Base-by-base conservation (phyloP, 2,797 vertebrate species). In the Petrocephalus schoutedeni region DNA sequence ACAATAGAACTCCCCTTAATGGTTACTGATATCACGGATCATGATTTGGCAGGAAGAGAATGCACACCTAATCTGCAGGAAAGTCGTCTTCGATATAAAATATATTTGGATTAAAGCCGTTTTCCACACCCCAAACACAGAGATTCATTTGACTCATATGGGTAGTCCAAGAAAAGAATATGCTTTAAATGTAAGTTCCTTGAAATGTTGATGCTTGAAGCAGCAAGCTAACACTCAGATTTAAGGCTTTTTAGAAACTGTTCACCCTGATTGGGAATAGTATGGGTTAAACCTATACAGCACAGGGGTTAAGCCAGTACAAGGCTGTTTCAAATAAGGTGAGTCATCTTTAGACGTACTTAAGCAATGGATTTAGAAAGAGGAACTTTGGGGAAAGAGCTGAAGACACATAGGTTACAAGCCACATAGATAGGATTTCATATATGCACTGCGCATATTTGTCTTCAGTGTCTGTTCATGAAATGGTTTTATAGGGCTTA, bases 351-450 rank as follows among this genome's bases (percentile, higher is more conserved):
- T 88, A 89, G 92, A 93, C 91, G 93, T 91, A 92, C 94, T 96
- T 96, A 92, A 94, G 95, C 95, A 96, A 96, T 92, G 90, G 90
- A 92, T 91, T 92, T 92, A 95, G 93, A 96, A 96, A 96, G 95
- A 95, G 95, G 96, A 96, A 96, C 94, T 92, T 89, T n/a, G 8
- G 83, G 64, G 77, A 14, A 64, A 77, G 91, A 88, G 92, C 92
- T 90, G 87, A 91, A 93, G 89, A 93, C 92, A 93, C 89, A 23
- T 89, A 86, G 90, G 86, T 89, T 85, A 57, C 16, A 23, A 41
- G 53, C 82, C 10, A 23, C 36, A 56, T 5, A 85, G 61, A 74
- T 71, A 49, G 32, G 51, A 23, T 67, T 86, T 88, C 49, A 41
- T 82, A 36, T 59, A 56, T 36, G 56, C 56, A 3, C 12, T 56